phyloP scores from a whole-genome alignment of 2,888 invertebrate genomes.

The Teinopalpus imperialis region DNA sequence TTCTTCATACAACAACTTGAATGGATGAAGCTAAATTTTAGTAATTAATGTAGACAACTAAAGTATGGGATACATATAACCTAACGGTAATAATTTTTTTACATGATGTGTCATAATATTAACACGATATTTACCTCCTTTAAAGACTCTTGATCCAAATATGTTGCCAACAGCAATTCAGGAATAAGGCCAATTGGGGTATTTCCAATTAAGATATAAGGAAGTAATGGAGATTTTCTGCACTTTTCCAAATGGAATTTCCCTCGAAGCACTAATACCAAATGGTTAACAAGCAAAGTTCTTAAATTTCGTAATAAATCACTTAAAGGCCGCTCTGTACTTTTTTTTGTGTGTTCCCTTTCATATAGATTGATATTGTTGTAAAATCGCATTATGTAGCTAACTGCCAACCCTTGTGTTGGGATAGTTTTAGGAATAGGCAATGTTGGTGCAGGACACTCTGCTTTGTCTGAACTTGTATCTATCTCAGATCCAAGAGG shows the following conservation, averaged over 20 bases:
- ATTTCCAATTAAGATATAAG: slow-evolving; percentile 86
- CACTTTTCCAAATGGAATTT: slow-evolving; percentile 75
- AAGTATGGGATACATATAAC: too few relatives aligned
- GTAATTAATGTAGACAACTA: too few relatives aligned
- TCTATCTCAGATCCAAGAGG: slow-evolving; percentile 58
- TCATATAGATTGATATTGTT: slow-evolving; percentile 88
- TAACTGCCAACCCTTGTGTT: slow-evolving; percentile 67
- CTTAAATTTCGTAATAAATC: slow-evolving; percentile 83
- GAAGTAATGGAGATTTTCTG: slow-evolving; percentile 84
- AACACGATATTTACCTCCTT: slow-evolving; percentile 56
- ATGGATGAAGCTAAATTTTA: too few relatives aligned
- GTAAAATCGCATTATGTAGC: slow-evolving; percentile 80
- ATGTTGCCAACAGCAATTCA: slow-evolving; percentile 84
- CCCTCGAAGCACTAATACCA: slow-evolving; percentile 83
- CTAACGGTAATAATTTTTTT: neutral
- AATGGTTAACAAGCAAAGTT: slow-evolving; percentile 75
- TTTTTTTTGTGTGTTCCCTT: slow-evolving; percentile 88
- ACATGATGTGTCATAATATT: neutral
- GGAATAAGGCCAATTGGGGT: slow-evolving; percentile 89
- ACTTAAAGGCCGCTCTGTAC: slow-evolving; percentile 87
- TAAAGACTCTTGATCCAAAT: slow-evolving; percentile 82
- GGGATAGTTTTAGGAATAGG: slow-evolving; percentile 66
- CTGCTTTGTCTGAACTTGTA: slow-evolving; percentile 50
- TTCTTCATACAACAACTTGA: too few relatives aligned
- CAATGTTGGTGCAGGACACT: slow-evolving; percentile 70